Evolutionary conservation across 2,888 invertebrate genomes (phyloP).

Genomic region (Yponomeuta cagnagella): DNA sequence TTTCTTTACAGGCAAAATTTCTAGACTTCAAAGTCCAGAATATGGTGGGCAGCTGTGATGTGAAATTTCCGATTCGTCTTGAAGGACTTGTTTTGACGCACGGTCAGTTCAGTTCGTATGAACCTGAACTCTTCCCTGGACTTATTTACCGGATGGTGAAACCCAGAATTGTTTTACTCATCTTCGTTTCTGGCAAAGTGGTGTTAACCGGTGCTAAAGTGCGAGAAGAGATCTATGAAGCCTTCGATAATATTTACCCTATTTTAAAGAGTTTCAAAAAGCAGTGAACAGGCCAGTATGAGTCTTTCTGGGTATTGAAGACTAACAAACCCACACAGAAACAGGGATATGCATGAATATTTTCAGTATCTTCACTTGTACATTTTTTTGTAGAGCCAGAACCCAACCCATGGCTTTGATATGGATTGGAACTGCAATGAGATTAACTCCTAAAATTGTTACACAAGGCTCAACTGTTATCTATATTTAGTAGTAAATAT

Average conservation of each 20-base stretch:
- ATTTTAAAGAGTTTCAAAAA: slow-evolving; percentile 97
- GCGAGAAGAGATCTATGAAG: slow-evolving; percentile 94
- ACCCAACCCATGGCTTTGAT: no score
- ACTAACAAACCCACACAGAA: no score
- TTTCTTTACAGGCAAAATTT: slow-evolving; percentile 81
- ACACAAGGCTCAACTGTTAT: no score
- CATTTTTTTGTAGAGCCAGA: no score
- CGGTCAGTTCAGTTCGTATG: slow-evolving; percentile 90
- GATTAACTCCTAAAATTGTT: no score
- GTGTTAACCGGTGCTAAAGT: slow-evolving; percentile 98
- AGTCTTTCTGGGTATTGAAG: slow-evolving; percentile 9
- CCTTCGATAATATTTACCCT: slow-evolving; percentile 97
- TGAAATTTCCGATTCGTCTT: slow-evolving; percentile 83
- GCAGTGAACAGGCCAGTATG: slow-evolving; percentile 56
- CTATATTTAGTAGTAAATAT: no score
- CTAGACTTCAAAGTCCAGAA: slow-evolving; percentile 89
- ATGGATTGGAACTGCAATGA: no score
- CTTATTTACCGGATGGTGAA: slow-evolving; percentile 98
- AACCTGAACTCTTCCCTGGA: slow-evolving; percentile 99
- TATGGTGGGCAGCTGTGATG: slow-evolving; percentile 87
- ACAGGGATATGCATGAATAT: no score
- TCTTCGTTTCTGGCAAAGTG: slow-evolving; percentile 99
- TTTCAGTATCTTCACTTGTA: no score
- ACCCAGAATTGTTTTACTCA: slow-evolving; percentile 96
- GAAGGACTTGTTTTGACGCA: slow-evolving; percentile 85